Percentiles rank a stretch among this genome's conserved stretches.
Conservation (phyloP, 2,888 invertebrate species). For the Mythimna albipuncta region DNA sequence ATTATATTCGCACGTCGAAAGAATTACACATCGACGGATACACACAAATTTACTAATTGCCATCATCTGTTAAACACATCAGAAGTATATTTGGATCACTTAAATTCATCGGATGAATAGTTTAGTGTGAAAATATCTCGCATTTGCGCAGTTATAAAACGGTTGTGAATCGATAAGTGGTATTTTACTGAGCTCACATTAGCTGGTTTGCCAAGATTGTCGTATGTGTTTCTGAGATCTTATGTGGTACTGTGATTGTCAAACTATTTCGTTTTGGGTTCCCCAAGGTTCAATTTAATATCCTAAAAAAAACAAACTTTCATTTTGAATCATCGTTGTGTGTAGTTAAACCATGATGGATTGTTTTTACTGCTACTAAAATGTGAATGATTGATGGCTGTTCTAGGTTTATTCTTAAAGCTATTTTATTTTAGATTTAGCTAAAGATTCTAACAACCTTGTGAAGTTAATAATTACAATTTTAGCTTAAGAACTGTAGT, state of each 20-base stretch:
- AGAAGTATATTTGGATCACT: conserved; percentile 47
- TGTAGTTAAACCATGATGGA: too few species aligned
- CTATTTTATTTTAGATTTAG: not conserved
- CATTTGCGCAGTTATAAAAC: conserved; percentile 48
- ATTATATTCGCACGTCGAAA: conserved; percentile 48
- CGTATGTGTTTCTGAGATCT: conserved; percentile 4
- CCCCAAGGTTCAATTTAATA: not conserved
- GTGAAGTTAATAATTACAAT: not conserved
- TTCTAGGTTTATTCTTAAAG: not conserved
- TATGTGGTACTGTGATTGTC: not conserved
- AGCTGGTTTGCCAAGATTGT: conserved; percentile 40
- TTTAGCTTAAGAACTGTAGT: too few species aligned
- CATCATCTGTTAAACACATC: conserved; percentile 41
- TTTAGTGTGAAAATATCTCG: conserved; percentile 31
- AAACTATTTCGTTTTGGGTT: not conserved
- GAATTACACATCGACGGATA: conserved; percentile 45
- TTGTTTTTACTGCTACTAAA: too few species aligned
- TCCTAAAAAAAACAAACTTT: not conserved
- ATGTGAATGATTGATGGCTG: not conserved
- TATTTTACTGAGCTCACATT: conserved; percentile 35
- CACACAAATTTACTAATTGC: conserved; percentile 48
- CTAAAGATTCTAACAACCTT: not conserved
- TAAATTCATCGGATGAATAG: conserved; percentile 46
- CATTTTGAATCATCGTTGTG: not conserved
- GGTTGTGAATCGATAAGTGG: conserved; percentile 37